Base-by-base conservation (phyloP, 2,888 invertebrate genomes). In the Yponomeuta sedellus region DNA sequence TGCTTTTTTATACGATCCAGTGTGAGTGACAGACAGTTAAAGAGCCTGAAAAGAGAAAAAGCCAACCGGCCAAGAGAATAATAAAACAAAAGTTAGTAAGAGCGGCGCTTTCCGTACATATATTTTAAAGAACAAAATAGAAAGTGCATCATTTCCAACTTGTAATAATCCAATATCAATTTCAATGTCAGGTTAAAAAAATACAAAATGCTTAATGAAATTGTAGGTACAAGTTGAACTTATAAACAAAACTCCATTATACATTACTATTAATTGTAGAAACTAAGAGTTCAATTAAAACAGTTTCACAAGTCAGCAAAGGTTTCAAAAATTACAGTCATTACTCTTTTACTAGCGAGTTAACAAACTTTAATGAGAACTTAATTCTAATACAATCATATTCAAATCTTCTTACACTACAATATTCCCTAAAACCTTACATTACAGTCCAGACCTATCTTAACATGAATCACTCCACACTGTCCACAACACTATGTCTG, bases 51-150 rank as follows among this genome's bases (percentile, higher is more conserved):
- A n/a, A n/a, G n/a, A n/a, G n/a, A n/a, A n/a, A n/a, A n/a, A n/a
- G 1, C 2, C 1, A 25, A 25, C 25, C 25, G 4, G 5, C 25
- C 25, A 25, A 59, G 8, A 34, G 20, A 68, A 66, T 68, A 68
- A 64, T 63, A 68, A 19, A 39, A 71, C 78, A 75, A 73, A 75
- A 80, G 77, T 72, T 74, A 70, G 76, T 70, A 66, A 25, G 19
- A 61, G 72, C 74, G 75, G 77, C 78, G 74, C 76, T 84, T 85
- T 77, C 34, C 76, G 83, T 79, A 82, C 89, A 88, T 90, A 90
- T 88, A 34, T 90, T 64, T 88, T 82, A 83, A 88, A 88, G 86
- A 85, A 87, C 86, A 88, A 90, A 89, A 89, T 88, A 87, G 86
- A 88, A 90, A 89, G 89, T 88, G 88, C 86, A 88, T 84, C 62